Evolutionary conservation across 1,140 invertebrate genomes (phyloP).

Genomic region (Oedothorax gibbosus): DNA sequence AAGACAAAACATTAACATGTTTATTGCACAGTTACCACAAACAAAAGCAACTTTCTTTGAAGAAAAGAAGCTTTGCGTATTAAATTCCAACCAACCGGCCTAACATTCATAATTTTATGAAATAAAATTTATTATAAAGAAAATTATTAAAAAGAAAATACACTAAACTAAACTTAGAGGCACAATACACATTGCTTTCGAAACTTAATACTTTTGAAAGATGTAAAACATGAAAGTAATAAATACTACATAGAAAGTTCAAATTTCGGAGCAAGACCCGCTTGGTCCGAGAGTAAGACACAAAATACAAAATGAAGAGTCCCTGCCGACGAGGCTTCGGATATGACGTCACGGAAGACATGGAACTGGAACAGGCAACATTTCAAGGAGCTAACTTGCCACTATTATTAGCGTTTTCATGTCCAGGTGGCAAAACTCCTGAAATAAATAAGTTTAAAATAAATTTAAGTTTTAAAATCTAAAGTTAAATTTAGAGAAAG

Average conservation of each 20-base stretch:
- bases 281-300: slow-evolving; percentile 46
- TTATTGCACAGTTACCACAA: slow-evolving; percentile 39
- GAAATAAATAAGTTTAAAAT: neutral
- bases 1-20: neutral
- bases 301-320: slow-evolving; percentile 39
- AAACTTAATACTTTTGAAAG: slow-evolving; percentile 22
- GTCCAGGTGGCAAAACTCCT: slow-evolving; percentile 5
- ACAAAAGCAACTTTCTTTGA: neutral
- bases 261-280: slow-evolving; percentile 54
- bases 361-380: slow-evolving; percentile 29
- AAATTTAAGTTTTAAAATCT: no score
- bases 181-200: neutral
- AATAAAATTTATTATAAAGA: no score
- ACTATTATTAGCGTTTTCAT: neutral
- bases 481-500: no score
- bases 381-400: slow-evolving; percentile 1
- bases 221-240: slow-evolving; percentile 16
- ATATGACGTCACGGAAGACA: slow-evolving; percentile 51
- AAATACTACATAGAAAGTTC: slow-evolving; percentile 15
- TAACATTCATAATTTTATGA: no score
- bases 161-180: no score
- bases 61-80: slow-evolving; percentile 1
- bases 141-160: no score
- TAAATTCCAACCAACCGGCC: no score
- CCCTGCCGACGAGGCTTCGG: slow-evolving; percentile 53